Conservation (phyloP, 2,797 vertebrate species). For the Momotus momota region DNA sequence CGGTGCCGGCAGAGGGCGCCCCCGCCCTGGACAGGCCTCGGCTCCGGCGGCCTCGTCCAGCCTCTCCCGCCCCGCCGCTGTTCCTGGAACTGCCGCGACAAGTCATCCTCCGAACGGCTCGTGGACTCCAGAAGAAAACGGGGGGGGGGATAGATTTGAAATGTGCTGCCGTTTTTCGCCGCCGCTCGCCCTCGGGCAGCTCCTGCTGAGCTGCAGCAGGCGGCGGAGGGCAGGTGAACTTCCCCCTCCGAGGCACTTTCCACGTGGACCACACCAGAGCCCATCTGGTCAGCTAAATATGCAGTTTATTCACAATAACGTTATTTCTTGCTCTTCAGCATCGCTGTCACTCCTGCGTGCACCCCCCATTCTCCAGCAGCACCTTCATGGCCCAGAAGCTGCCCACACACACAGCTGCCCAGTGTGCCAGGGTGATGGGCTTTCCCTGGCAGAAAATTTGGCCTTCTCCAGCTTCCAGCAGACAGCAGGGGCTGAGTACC, state of each 20-base stretch:
- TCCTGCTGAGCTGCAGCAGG: neutral
- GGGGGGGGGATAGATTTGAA: accelerated
- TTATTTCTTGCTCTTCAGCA: neutral
- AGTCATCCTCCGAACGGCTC: accelerated
- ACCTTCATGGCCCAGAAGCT: neutral
- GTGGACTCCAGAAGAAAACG: neutral
- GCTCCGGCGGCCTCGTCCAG: accelerated
- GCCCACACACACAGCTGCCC: neutral
- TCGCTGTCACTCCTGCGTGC: neutral
- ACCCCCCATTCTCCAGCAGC: neutral
- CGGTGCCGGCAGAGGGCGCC: neutral
- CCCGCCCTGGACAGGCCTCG: too few species aligned
- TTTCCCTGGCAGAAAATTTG: neutral
- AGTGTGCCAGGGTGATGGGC: accelerated
- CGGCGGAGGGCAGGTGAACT: too few species aligned
- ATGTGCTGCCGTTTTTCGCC: accelerated
- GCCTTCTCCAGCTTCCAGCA: neutral
- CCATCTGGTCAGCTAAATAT: neutral
- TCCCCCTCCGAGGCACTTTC: neutral
- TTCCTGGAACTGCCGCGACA: accelerated
- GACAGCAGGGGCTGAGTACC: neutral
- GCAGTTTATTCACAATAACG: neutral
- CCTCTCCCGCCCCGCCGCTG: neutral
- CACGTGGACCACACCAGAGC: accelerated
- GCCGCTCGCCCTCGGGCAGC: neutral